phyloP scores from a whole-genome alignment of 2,797 vertebrate species.

The Mionectes olivaceus region DNA sequence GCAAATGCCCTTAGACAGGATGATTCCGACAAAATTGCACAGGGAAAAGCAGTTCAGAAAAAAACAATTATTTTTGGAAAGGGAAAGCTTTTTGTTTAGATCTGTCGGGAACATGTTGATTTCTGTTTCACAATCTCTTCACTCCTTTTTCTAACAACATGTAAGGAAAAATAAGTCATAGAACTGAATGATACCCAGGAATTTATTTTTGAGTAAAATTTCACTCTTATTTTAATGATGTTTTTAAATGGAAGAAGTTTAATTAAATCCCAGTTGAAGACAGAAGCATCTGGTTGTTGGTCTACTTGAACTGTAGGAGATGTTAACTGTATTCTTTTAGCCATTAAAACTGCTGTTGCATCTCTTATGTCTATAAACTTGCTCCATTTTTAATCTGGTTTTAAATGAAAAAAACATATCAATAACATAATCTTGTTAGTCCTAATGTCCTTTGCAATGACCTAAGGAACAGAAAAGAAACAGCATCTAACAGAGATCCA shows the following conservation, averaged over 20 bases:
- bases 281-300: fast-evolving
- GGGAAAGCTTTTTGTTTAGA: background rate
- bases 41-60: background rate
- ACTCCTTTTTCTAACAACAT: background rate
- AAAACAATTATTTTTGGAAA: background rate
- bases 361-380: background rate
- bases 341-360: background rate
- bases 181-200: background rate
- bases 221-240: background rate
- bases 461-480: background rate
- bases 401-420: background rate
- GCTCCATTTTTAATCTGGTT: background rate
- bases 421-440: background rate
- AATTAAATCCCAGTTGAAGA: background rate
- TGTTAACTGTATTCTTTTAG: background rate
- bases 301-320: background rate
- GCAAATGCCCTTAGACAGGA: background rate
- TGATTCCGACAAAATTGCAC: background rate
- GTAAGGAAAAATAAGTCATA: background rate
- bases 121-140: background rate
- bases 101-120: background rate
- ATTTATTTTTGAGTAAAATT: background rate
- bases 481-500: background rate
- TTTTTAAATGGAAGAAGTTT: background rate
- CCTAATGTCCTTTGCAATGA: background rate